Evolutionary conservation across 2,888 invertebrate genomes (phyloP), one percentile per base, ranked within the genome.

Genomic region (Ferrisia virgata): DNA sequence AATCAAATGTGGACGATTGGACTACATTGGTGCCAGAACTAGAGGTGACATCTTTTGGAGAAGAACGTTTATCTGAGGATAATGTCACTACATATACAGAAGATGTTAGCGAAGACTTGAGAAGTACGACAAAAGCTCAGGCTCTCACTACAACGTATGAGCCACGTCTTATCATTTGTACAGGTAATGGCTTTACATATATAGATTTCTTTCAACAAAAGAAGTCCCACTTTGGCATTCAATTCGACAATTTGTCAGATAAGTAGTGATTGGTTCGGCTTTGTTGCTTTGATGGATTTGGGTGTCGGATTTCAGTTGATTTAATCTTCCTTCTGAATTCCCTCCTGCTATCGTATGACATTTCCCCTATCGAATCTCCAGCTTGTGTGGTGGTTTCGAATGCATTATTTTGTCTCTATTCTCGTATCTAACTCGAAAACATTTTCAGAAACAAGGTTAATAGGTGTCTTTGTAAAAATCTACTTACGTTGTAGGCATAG

Each of bases 161-260:
- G 36, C 72, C 36, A 3, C n/a, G n/a, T 36, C 15, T 36, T 33
- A 0, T 76, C 33, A 36, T 76, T 76, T 76, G 72, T 22, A 76
- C 31, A 76, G 72, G 72, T 76, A 76, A 76, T 36, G n/a, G 36
- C 36, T 76, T 76, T 76, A n/a, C n/a, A n/a, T n/a, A n/a, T n/a
- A n/a, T n/a, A 76, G 33, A 76, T 76, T 36, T 64, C 31, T 28
- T 64, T 31, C 31, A 15, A 64, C 64, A 64, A 76, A 53, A 76
- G 72, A 76, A 76, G 31, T n/a, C 36, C 36, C 18, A 11, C 8
- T 53, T n/a, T n/a, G 8, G 22, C 8, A 53, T 8, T 76, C 72
- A 36, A 76, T 22, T 33, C 40, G 15, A 79, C 31, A 22, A 79
- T 39, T 40, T 43, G 53, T 53, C 43, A 79, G 53, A 43, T 79